Base-by-base conservation (phyloP, 2,888 invertebrate genomes). In the Dryocosmus kuriphilus region DNA sequence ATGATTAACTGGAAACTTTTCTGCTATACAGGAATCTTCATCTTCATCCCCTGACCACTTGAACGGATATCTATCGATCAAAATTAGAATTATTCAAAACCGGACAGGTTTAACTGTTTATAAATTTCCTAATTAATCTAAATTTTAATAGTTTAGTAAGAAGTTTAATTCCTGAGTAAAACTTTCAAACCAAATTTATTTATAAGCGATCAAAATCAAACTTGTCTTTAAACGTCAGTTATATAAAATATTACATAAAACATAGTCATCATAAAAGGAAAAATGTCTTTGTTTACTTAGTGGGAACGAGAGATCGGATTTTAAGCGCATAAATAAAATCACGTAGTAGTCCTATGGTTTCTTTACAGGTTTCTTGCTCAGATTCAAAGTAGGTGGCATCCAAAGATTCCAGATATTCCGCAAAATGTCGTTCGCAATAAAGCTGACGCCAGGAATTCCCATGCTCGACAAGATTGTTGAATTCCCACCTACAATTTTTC, bases 1-100 rank as follows among this genome's bases (percentile, higher is more conserved):
- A 83, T 95, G 95, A 81, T 94, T 93, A 38, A 90, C 89, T 0
- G 92, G 89, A 74, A 89, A 91, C 2, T 91, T 88, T 61, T 91
- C 90, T 0, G 91, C 90, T 32, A 89, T 41, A 46, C 81, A 85
- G 14, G 79, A 86, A 78, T 92, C 92, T 19, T 92, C 91, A 84
- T 87, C 84, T 4, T 90, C 89, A 83, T 88, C 87, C 90, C 84
- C 92, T 91, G 22, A 92, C 91, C 55, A 92, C 80, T 30, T 93
- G 90, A 83, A 92, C 2, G 80, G 80, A 22, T 82, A 82, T 78
- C 88, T 88, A 19, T 46, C 1, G 19, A 46, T 16, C 46, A 16
- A 63, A 35, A 35, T 38, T 35, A 9, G 24, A 38, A 46, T 19
- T 19, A 0, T 14, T n/a, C n/a, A n/a, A n/a, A n/a, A n/a, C n/a